Evolutionary conservation across 2,888 invertebrate genomes (phyloP), one percentile per base, ranked within the genome.

Genomic region (Crematogaster levior): DNA sequence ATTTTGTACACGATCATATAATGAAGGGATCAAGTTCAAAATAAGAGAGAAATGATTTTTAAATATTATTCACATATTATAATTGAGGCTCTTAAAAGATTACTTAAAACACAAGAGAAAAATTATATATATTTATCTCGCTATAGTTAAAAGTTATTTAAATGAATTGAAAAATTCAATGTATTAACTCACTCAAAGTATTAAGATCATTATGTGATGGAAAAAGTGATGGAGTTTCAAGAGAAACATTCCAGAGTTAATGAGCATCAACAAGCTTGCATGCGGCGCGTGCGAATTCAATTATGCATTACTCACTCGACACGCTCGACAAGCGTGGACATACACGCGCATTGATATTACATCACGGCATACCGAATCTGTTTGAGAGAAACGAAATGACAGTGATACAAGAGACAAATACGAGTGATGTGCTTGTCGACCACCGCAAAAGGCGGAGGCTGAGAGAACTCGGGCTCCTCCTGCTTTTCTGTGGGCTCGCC

Each of bases 401-500:
- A 30, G 18, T 34, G 43, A 60, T 24, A 7, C 15, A 43, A 66
- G 40, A 48, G 63, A 37, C 12, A 61, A n/a, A 37, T 37, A 30
- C 43, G 53, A 53, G 15, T 21, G 40, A 40, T 30, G 30, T 18
- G 66, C n/a, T 24, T 37, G 63, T 40, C 27, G 48, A 1, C 1
- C 27, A 18, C 10, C 21, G 3, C 10, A 21, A 3, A 48, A 15
- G 10, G 21, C 3, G 51, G 24, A 27, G 1, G n/a, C n/a, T 15
- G 51, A 34, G 43, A 24, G 43, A 68, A 68, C 56, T 43, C 5
- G 30, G 21, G 21, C 37, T 21, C 24, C 43, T 56, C 37, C 27
- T 30, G 61, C 21, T 51, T 24, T 75, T 37, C 48, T 4, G 37
- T n/a, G 56, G 66, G 86, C 84, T 83, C 83, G 70, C 79, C 80